Conservation (phyloP, 1,140 invertebrate species). For the Drosophila mauritiana region DNA sequence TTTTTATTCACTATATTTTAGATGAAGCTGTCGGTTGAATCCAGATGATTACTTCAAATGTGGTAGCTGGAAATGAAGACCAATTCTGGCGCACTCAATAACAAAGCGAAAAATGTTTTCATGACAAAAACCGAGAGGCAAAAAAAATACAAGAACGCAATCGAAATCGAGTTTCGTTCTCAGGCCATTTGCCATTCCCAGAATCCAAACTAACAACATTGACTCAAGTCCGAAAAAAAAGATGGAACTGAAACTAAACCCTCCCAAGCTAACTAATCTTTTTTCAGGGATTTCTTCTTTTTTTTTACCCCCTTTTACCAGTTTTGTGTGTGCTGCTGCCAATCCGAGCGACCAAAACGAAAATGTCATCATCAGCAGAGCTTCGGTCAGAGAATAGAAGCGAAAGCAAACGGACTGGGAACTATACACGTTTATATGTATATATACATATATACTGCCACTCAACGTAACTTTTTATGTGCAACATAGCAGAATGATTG, state of each 20-base stretch:
- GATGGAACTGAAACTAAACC: constrained; percentile 29
- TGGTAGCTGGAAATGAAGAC: constrained; percentile 5
- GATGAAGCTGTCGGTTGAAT: neutral
- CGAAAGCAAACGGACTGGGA: constrained; percentile 29
- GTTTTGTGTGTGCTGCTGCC: constrained; percentile 37
- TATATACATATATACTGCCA: constrained; percentile 64
- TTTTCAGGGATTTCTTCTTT: constrained; percentile 63
- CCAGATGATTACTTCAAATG: constrained; percentile 2
- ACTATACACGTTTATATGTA: constrained; percentile 10
- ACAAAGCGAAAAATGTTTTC: constrained; percentile 42
- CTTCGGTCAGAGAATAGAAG: constrained; percentile 42
- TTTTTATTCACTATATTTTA: neutral
- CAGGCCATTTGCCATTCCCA: constrained; percentile 42
- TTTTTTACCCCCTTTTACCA: constrained; percentile 9
- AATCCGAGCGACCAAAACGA: constrained; percentile 70
- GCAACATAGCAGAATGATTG: constrained; percentile 83
- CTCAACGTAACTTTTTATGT: constrained; percentile 83
- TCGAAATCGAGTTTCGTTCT: constrained; percentile 70
- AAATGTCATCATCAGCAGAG: constrained; percentile 83
- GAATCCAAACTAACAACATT: constrained; percentile 57
- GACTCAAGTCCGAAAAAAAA: constrained; percentile 53
- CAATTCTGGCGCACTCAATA: constrained; percentile 28
- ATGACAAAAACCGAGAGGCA: constrained; percentile 36
- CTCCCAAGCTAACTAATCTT: constrained; percentile 74
- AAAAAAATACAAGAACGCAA: constrained; percentile 19